A percentile compares a stretch with the other conserved stretches of the same genome.
Conservation (phyloP, 2,888 invertebrate genomes). For the Xestia ashworthii region DNA sequence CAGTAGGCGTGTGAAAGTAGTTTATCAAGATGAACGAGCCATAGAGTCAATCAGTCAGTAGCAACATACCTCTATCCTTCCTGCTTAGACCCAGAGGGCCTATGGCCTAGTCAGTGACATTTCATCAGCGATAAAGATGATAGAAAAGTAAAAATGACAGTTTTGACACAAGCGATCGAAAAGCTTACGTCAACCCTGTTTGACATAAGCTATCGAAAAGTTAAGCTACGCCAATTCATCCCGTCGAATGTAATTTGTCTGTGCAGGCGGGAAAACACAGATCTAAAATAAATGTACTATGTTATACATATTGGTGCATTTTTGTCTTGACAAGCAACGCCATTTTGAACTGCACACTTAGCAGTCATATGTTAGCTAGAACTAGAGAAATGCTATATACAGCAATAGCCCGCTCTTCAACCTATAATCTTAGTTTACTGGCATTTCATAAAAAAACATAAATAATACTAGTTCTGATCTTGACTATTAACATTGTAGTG, state of each 20-base stretch:
- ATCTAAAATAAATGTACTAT: background rate
- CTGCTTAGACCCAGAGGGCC: background rate
- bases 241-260: background rate
- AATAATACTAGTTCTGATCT: constrained; percentile 41
- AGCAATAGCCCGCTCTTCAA: background rate
- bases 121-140: background rate
- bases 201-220: background rate
- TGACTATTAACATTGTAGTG: constrained; percentile 41
- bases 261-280: background rate
- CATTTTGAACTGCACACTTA: background rate
- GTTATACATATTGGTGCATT: background rate
- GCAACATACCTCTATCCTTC: background rate
- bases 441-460: constrained; percentile 37
- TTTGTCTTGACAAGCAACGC: background rate
- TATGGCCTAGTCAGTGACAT: background rate
- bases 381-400: background rate
- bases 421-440: constrained; percentile 3
- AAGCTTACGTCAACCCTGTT: background rate
- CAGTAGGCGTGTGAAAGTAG: background rate
- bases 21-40: background rate
- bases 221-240: background rate
- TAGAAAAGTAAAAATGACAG: background rate
- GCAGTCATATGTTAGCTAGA: background rate
- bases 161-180: background rate
- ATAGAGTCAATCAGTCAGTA: background rate